These are phyloP conservation scores for Dipodomys ordii DNA, from an alignment of 2,113 vertebrate genomes.

Conservation along the genomic window DNA sequence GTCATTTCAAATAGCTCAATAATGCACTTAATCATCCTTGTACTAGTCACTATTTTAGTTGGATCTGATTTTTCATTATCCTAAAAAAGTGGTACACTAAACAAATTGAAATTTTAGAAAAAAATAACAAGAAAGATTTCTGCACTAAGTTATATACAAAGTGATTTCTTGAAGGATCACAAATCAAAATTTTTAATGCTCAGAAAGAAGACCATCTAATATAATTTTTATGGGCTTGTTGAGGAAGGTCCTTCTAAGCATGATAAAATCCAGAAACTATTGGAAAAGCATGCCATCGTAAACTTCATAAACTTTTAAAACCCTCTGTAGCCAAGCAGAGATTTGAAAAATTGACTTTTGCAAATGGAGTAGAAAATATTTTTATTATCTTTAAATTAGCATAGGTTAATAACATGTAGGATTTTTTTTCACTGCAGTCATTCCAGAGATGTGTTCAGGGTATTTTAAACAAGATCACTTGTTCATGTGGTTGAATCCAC, in stretches of 20 bases:
- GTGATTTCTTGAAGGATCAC: not conserved
- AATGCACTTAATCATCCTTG: not conserved
- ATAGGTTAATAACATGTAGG: too few relatives aligned
- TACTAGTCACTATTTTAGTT: not conserved
- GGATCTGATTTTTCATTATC: conserved; percentile 4
- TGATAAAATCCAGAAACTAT: not conserved
- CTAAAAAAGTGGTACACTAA: not conserved
- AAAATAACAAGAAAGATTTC: not conserved
- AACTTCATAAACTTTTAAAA: conserved; percentile 4
- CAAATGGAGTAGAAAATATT: not conserved
- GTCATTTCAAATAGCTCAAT: conserved; percentile 18
- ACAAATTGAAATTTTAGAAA: conserved; percentile 14
- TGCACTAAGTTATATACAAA: not conserved
- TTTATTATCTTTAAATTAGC: not conserved
- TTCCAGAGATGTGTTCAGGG: too few relatives aligned
- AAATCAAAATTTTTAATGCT: not conserved
- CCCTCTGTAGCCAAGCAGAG: not conserved
- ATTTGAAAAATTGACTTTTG: not conserved
- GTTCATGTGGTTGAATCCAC: not conserved
- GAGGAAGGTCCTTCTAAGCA: not conserved
- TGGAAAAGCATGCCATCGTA: not conserved
- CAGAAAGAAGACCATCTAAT: not conserved
- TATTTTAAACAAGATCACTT: too few relatives aligned
- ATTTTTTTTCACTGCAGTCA: too few relatives aligned
- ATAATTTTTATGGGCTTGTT: not conserved